These are phyloP conservation scores for Drosophila conformis DNA, from an alignment of 2,888 invertebrate genomes.

Conservation along the genomic window DNA sequence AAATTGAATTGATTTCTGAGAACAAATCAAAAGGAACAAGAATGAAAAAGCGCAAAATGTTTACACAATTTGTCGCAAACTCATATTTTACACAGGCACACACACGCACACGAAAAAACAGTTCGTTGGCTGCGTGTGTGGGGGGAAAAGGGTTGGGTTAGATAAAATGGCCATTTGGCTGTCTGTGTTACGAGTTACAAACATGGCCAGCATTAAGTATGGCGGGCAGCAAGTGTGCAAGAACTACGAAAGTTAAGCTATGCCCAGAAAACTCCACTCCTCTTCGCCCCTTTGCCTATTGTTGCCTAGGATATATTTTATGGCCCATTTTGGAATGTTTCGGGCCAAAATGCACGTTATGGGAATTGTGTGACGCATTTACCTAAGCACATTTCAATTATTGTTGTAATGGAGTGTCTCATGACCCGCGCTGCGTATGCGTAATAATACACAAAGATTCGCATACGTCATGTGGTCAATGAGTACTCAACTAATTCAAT, in stretches of 20 bases:
- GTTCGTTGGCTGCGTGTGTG: not conserved
- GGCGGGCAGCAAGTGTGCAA: not conserved
- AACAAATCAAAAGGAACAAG: constrained; percentile 18
- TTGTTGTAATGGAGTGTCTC: constrained; percentile 25
- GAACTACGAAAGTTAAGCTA: constrained; percentile 17
- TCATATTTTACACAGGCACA: constrained; percentile 16
- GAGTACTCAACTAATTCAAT: not conserved
- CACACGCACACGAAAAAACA: not conserved
- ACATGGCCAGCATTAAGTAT: constrained; percentile 15
- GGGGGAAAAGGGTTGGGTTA: not conserved
- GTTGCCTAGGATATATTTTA: constrained; percentile 48
- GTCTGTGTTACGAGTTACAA: constrained; percentile 18
- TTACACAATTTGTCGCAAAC: constrained; percentile 34
- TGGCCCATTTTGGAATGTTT: constrained; percentile 52
- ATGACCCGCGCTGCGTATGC: constrained; percentile 26
- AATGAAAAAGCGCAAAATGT: constrained; percentile 30
- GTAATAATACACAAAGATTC: constrained; percentile 12
- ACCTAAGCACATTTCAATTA: constrained; percentile 60
- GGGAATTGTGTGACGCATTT: constrained; percentile 61
- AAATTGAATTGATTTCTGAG: constrained; percentile 35
- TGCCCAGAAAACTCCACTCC: not conserved
- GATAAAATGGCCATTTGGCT: constrained; percentile 24
- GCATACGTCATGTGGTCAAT: constrained; percentile 28
- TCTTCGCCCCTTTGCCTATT: constrained; percentile 9
- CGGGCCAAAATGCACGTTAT: constrained; percentile 48